These are phyloP conservation scores for Drosophila lutescens DNA, from an alignment of 2,888 invertebrate species.

Conservation along the genomic window DNA sequence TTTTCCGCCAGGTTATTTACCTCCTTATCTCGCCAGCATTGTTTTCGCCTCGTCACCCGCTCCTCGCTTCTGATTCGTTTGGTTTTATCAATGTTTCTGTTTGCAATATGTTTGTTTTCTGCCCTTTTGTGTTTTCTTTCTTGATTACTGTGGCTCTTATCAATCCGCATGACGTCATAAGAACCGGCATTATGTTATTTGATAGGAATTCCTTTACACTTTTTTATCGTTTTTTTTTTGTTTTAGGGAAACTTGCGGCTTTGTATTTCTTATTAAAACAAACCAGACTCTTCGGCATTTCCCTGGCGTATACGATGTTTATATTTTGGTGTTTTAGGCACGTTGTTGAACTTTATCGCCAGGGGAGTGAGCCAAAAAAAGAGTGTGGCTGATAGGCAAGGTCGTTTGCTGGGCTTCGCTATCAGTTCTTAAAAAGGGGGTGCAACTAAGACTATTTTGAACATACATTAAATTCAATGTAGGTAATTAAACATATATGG, in stretches of 20 bases:
- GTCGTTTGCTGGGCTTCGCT: constrained; percentile 9
- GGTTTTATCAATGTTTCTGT: constrained; percentile 52
- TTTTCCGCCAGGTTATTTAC: constrained; percentile 70
- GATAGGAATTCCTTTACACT: constrained; percentile 43
- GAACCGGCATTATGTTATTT: constrained; percentile 39
- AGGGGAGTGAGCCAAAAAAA: constrained; percentile 5
- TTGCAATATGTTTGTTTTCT: constrained; percentile 61
- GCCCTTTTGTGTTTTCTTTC: constrained; percentile 14
- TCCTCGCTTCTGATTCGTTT: constrained; percentile 31
- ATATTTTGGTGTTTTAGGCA: constrained; percentile 6
- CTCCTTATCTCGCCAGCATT: constrained; percentile 68
- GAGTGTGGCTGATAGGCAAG: constrained; percentile 27
- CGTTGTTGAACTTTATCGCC: constrained; percentile 8
- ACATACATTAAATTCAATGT: too few relatives aligned
- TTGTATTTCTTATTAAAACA: constrained; percentile 7
- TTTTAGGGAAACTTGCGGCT: constrained; percentile 30
- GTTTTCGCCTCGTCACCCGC: constrained; percentile 39
- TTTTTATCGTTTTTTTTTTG: constrained; percentile 25
- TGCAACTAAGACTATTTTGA: not conserved
- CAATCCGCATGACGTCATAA: constrained; percentile 59
- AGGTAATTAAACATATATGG: too few relatives aligned
- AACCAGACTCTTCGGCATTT: constrained; percentile 43
- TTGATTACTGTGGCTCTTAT: constrained; percentile 50
- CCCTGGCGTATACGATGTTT: constrained; percentile 9
- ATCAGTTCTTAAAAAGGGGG: constrained; percentile 5